Evolutionary conservation across 2,797 vertebrate genomes (phyloP).

Genomic region (Urosaurus nigricauda): DNA sequence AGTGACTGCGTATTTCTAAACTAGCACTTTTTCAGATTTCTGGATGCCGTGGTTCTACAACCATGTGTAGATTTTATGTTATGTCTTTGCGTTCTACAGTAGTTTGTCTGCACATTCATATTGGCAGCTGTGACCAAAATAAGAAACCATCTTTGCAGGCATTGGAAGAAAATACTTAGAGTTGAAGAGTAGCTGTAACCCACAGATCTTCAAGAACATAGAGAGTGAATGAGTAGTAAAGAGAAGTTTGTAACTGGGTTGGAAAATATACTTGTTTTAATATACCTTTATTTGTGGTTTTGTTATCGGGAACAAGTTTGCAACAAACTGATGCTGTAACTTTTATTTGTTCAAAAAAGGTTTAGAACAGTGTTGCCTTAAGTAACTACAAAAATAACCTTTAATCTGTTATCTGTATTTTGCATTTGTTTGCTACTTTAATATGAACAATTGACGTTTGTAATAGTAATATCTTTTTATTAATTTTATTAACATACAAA

Average conservation of each 20-base stretch:
- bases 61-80: background rate
- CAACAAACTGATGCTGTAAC: background rate
- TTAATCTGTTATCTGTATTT: background rate
- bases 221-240: background rate
- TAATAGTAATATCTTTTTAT: no score
- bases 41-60: background rate
- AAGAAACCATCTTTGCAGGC: background rate
- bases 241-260: background rate
- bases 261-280: slow-evolving; percentile 1
- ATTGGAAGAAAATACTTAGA: background rate
- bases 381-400: background rate
- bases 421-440: background rate
- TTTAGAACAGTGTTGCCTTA: background rate
- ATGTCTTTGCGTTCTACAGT: background rate
- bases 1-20: background rate
- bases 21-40: background rate
- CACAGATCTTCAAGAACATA: background rate
- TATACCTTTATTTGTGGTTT: background rate
- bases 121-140: background rate
- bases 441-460: no score
- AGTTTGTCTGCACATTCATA: background rate
- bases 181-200: background rate
- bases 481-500: no score
- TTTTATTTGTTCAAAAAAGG: background rate
- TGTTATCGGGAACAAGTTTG: background rate